Evolutionary conservation across 2,888 invertebrate genomes (phyloP), one percentile per base, ranked within the genome.

Genomic region (Eristalis pertinax): DNA sequence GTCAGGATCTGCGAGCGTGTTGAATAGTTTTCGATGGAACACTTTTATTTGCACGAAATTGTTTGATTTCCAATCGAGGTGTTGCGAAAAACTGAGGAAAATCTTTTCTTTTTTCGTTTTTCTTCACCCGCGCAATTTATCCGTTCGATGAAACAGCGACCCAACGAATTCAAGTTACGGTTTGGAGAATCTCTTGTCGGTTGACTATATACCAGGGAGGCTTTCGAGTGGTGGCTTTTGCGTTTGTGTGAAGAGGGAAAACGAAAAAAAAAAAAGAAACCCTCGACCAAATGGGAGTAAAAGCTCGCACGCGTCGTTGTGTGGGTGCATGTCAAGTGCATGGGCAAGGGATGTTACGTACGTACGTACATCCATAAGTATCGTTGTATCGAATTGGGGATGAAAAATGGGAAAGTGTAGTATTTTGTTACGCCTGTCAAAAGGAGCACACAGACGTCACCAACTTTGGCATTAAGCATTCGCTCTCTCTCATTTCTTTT

Each of bases 81-180:
- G 56, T 60, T 62, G 26, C 62, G 76, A 50, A 50, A 19, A 50
- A 50, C 63, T n/a, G 15, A 24, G 38, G 26, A 35, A 78, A 60
- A 74, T 35, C 5, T 75, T 56, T 78, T 38, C 78, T 70, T 62
- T 50, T 29, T 69, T 43, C 63, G 26, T 68, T 70, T 56, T 75
- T 79, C 67, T 83, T 79, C 84, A 80, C 84, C 84, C 87, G 87
- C 87, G 84, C 84, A 84, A 87, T 84, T 70, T 83, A 83, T 84
- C 86, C 86, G 86, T 72, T 84, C 84, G 79, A 84, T 79, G 60
- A 79, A 80, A 76, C 80, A 87, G 69, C 84, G 76, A 87, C 84
- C 84, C 75, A 76, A 73, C 76, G 68, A 80, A 80, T 76, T 73
- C 60, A 68, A 76, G 76, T 80, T 84, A 76, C 79, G 73, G 58